A percentile compares a stretch with the other conserved stretches of the same genome.
Conservation (phyloP, 2,113 vertebrate species). For the Chrysochloris asiatica region DNA sequence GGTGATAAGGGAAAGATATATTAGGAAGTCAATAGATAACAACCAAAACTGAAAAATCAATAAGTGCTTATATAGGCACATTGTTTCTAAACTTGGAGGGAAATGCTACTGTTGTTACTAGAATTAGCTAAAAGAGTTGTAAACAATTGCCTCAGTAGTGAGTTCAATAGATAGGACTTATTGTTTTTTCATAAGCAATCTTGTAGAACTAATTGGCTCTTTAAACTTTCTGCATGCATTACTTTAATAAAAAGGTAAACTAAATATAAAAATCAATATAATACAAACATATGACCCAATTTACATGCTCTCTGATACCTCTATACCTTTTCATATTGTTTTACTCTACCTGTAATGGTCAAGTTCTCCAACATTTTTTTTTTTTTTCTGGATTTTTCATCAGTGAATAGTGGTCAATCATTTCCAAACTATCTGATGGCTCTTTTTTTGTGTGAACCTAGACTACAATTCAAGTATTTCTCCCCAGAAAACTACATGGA, state of each 20-base stretch:
- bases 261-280: background rate
- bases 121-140: background rate
- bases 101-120: background rate
- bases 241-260: conserved; percentile 42
- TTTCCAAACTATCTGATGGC: background rate
- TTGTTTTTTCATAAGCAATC: background rate
- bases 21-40: background rate
- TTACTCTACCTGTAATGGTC: background rate
- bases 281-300: background rate
- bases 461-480: background rate
- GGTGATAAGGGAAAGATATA: background rate
- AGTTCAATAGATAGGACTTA: background rate
- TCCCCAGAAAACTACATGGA: background rate
- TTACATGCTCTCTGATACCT: background rate
- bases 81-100: background rate
- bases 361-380: background rate
- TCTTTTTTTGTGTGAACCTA: background rate
- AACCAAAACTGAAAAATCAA: conserved; percentile 21
- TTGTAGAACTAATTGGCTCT: conserved; percentile 32
- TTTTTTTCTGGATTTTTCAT: background rate
- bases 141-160: background rate
- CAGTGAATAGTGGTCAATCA: background rate
- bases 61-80: conserved; percentile 8
- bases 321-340: background rate
- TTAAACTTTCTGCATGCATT: conserved; percentile 21